Percentiles rank a stretch among this genome's conserved stretches.
These are phyloP conservation scores for Lutjanus campechanus DNA, from an alignment of 2,797 vertebrate genomes.

Conservation along the genomic window DNA sequence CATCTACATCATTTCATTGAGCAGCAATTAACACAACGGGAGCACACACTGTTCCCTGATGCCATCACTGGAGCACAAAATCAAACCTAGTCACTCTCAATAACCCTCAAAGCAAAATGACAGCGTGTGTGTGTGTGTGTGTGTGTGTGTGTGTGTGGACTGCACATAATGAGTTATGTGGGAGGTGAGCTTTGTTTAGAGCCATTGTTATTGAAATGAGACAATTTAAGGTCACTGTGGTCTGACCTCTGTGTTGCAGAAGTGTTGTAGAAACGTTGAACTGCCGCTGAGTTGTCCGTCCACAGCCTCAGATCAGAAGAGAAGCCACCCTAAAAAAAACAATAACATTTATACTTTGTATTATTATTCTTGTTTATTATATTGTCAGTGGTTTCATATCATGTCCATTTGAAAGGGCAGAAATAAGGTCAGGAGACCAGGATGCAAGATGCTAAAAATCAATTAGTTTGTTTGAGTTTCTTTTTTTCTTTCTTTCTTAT, in stretches of 20 bases:
- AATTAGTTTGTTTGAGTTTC: neutral
- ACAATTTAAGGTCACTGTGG: neutral
- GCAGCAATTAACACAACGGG: constrained; percentile 57
- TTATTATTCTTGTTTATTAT: neutral
- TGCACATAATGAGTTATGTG: constrained; percentile 7
- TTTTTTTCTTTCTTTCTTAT: neutral
- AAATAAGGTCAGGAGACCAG: neutral
- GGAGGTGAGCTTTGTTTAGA: constrained; percentile 23
- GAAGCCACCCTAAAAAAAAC: constrained; percentile 62
- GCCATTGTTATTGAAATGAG: neutral
- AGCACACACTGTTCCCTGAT: constrained; percentile 26
- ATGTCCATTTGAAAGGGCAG: neutral
- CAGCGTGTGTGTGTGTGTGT: neutral
- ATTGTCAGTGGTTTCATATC: neutral
- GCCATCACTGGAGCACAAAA: constrained; percentile 50
- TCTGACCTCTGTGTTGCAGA: constrained; percentile 85
- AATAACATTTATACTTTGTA: neutral
- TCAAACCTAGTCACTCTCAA: constrained; percentile 31
- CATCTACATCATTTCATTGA: constrained; percentile 54
- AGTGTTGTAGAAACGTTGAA: constrained; percentile 77
- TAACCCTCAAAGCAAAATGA: constrained; percentile 33
- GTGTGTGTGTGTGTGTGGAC: constrained; percentile 1
- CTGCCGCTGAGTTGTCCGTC: constrained; percentile 51
- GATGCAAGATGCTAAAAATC: neutral
- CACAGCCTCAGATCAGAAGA: constrained; percentile 34